A percentile compares a stretch with the other conserved stretches of the same genome.
Evolutionary conservation across 2,113 vertebrate genomes (phyloP).

Genomic region (Nestor notabilis): DNA sequence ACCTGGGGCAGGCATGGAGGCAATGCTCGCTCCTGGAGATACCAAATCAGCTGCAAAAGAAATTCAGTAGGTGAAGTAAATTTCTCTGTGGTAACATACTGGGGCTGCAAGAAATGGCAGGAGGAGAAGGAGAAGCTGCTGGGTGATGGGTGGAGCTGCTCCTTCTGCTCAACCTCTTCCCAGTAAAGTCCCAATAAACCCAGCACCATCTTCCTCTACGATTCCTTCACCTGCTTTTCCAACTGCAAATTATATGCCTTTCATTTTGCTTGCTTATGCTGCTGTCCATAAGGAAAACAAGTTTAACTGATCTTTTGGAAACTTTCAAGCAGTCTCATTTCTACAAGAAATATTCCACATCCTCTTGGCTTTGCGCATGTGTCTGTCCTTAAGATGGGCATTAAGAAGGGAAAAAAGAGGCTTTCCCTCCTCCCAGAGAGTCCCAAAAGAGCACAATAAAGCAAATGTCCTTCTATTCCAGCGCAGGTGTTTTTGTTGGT

Average conservation of each 20-base stretch:
- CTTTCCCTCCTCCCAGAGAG: background rate
- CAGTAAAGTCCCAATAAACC: background rate
- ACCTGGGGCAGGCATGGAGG: background rate
- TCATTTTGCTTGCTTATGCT: background rate
- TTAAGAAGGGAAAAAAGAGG: background rate
- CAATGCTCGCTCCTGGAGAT: accelerated
- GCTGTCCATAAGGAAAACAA: background rate
- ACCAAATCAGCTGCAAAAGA: background rate
- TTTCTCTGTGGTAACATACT: background rate
- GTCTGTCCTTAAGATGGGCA: background rate
- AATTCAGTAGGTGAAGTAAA: background rate
- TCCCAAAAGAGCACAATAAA: background rate
- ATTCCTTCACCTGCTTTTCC: background rate
- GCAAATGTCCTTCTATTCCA: background rate
- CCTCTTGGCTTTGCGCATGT: background rate
- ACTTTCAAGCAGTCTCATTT: background rate
- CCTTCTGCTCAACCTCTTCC: background rate
- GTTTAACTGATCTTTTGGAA: background rate
- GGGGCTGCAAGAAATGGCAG: background rate
- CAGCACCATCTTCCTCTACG: accelerated
- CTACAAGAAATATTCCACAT: background rate
- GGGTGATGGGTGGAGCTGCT: background rate
- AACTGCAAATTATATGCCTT: background rate
- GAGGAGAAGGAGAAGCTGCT: background rate
- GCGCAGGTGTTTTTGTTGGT: background rate